Base-by-base conservation (phyloP, 2,888 invertebrate species). In the Diogma glabrata region DNA sequence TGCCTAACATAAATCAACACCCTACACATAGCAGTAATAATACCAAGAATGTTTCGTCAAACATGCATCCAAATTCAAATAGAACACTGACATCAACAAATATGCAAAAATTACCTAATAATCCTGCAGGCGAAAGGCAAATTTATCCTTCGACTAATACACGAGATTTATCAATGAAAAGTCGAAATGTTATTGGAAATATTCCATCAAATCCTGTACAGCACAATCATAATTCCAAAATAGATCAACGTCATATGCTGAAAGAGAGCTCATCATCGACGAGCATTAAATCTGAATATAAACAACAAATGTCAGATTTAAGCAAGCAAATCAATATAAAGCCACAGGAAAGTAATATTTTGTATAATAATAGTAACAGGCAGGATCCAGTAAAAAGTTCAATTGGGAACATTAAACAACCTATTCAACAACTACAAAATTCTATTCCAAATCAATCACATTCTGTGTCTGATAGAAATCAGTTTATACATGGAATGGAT, bases 251-350 rank as follows among this genome's bases (percentile, higher is more conserved):
- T 8, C 46, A 46, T 46, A 24, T 26, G 24, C 2, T 22, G 16
- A 46, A 46, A 16, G 46, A 46, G 5, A 24, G 16, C 16, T 24
- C 24, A 16, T 16, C 22, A 6, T 6, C 46, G 2, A n/a, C n/a
- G n/a, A 46, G 24, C 24, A 16, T 24, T 24, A 46, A 46, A 46
- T 16, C n/a, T 14, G 46, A 46, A 24, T 46, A 46, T 46, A 46
- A 46, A 46, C 46, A 46, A 46, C 43, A 43, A 14, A 23, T 23
- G n/a, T 22, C 46, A 24, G 46, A 46, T 8, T 24, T 24, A 16
- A 46, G 24, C 24, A 46, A 46, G 16, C 16, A 16, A 3, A 26
- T 16, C 24, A n/a, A n/a, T n/a, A 46, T 46, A 16, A 46, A 46
- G 16, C 20, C 20, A 22, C 22, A 20, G n/a, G 43, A 43, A 22